Evolutionary conservation across 1,140 invertebrate species (phyloP).

Genomic region (Heliconius eleuchia): DNA sequence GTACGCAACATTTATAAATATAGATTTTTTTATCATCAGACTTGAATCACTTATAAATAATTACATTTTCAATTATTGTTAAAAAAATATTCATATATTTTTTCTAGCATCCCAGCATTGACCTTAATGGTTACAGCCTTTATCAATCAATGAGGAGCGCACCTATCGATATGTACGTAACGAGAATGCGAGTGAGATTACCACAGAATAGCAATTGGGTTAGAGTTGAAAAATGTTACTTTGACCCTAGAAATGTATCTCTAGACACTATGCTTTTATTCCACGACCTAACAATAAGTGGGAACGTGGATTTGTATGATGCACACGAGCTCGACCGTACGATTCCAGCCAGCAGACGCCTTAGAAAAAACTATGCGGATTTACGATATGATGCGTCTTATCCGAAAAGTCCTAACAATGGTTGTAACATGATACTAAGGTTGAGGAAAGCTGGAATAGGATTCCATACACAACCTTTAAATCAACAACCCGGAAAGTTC

Average conservation of each 20-base stretch:
- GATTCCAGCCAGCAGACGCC: slow-evolving; percentile 53
- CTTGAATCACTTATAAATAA: neutral
- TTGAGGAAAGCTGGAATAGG: slow-evolving; percentile 89
- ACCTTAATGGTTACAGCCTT: slow-evolving; percentile 84
- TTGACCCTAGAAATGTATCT: slow-evolving; percentile 87
- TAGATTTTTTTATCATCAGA: no score
- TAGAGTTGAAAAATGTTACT: slow-evolving; percentile 87
- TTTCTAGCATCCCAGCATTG: slow-evolving; percentile 79
- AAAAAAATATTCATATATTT: slow-evolving; percentile 9
- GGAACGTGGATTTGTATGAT: slow-evolving; percentile 85
- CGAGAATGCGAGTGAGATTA: slow-evolving; percentile 83
- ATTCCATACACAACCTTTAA: slow-evolving; percentile 82
- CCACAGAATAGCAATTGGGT: slow-evolving; percentile 84
- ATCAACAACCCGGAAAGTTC: slow-evolving; percentile 83
- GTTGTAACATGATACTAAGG: slow-evolving; percentile 90
- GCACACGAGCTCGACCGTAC: slow-evolving; percentile 70
- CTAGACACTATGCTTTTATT: slow-evolving; percentile 88
- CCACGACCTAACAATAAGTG: slow-evolving; percentile 89
- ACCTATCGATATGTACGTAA: slow-evolving; percentile 85
- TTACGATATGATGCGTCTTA: slow-evolving; percentile 51
- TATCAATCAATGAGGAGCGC: slow-evolving; percentile 82
- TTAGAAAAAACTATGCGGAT: slow-evolving; percentile 62
- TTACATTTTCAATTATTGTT: neutral
- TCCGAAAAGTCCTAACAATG: slow-evolving; percentile 64
- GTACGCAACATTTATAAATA: no score